phyloP scores from a whole-genome alignment of 2,797 vertebrate species.

The Moxostoma hubbsi region DNA sequence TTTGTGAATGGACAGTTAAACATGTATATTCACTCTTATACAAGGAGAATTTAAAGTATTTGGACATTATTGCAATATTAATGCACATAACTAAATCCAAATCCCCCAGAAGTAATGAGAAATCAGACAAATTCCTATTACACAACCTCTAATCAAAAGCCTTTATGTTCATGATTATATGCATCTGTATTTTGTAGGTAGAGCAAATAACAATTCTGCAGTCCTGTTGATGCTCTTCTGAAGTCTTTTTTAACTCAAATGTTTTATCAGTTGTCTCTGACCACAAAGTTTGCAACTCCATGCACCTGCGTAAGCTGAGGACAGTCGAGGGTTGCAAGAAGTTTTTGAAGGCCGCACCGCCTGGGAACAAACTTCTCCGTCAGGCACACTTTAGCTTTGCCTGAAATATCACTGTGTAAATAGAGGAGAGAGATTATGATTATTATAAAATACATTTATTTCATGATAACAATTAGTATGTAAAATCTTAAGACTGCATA shows the following conservation, averaged over 20 bases:
- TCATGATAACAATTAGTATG: no score
- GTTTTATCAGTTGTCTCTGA: neutral
- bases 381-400: neutral
- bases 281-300: neutral
- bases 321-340: constrained; percentile 3
- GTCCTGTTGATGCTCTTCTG: no score
- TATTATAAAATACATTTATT: no score
- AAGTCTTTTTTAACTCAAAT: neutral
- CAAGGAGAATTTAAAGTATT: neutral
- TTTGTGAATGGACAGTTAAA: neutral
- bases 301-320: neutral
- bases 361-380: constrained; percentile 7
- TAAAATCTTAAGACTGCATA: no score
- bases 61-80: no score
- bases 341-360: constrained; percentile 73
- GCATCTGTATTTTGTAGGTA: no score
- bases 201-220: no score
- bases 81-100: neutral
- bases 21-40: neutral
- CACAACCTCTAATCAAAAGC: neutral
- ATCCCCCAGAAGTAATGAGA: neutral
- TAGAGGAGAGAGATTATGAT: neutral
- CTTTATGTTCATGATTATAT: neutral
- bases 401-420: neutral
- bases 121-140: neutral